Base-by-base conservation (phyloP, 1,140 invertebrate species). In the Meloidogyne hapla region DNA sequence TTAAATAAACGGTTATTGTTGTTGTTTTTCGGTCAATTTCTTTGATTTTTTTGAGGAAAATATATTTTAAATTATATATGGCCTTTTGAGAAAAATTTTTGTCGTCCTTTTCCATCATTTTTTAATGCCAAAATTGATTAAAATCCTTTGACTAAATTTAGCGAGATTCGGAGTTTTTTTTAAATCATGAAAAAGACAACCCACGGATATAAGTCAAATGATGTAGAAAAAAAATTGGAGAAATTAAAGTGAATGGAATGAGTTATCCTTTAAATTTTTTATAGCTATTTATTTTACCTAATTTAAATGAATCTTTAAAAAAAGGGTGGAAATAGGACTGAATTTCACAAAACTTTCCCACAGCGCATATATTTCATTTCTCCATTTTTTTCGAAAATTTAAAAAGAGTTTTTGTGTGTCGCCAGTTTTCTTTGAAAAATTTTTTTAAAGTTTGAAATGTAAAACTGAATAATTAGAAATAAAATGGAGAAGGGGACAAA, bases 321-420 rank as follows among this genome's bases (percentile, higher is more conserved):
- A 33, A 33, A 33, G 33, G 5, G 4, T 33, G 45, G 0, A 56
- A 56, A n/a, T 56, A n/a, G 48, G 48, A 56, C 48, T 56, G n/a
- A 56, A 56, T 56, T 56, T 56, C 48, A 56, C n/a, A 56, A 48
- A 56, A 56, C 48, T 56, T 56, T 56, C 48, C 48, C 48, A 56
- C 48, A 56, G 48, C 48, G 48, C n/a, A 0, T 56, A 56, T 56
- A 56, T 56, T 56, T 21, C 6, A n/a, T 56, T n/a, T 56, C n/a
- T 33, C 33, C 33, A 8, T 56, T 56, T n/a, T 56, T 56, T 56
- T 56, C 18, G 1, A 56, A 56, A 9, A 56, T 56, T 56, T n/a
- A n/a, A n/a, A 21, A 56, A 56, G 12, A 21, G 3, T 21, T n/a
- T 56, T 56, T 56, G 48, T 56, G 3, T n/a, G n/a, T 56, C 48